phyloP scores from a whole-genome alignment of 2,113 vertebrate species.

The Cyanoramphus novaezelandiae region DNA sequence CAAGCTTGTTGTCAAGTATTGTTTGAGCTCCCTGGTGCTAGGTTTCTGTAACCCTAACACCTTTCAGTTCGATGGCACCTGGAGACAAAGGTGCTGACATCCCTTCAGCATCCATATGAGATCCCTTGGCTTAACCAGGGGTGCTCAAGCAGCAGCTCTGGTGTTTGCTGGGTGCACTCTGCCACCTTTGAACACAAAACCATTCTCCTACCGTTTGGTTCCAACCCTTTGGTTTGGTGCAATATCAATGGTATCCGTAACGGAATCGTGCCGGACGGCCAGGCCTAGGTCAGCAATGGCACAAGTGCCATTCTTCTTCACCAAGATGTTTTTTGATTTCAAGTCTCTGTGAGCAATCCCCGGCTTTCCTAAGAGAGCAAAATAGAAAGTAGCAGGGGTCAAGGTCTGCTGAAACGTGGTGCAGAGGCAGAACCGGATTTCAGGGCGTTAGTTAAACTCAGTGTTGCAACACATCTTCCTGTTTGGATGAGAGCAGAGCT shows the following conservation, averaged over 20 bases:
- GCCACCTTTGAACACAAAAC: rapidly evolving
- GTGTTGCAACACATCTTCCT: conserved; percentile 1
- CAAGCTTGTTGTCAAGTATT: background rate
- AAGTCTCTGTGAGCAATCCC: conserved; percentile 97
- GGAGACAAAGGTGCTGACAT: rapidly evolving
- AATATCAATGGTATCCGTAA: conserved; percentile 96
- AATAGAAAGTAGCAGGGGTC: background rate
- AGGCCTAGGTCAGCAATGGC: conserved; percentile 97
- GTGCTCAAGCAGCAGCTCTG: background rate
- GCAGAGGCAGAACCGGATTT: background rate
- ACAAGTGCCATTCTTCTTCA: conserved; percentile 96
- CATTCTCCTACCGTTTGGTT: conserved; percentile 86
- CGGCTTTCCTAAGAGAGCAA: conserved; percentile 85
- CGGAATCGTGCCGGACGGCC: conserved; percentile 93
- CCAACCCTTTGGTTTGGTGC: conserved; percentile 97
- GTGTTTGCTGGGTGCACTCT: background rate
- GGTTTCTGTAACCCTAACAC: background rate
- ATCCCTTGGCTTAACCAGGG: background rate
- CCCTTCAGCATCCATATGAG: background rate
- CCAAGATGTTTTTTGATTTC: conserved; percentile 98
- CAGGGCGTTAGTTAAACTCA: background rate
- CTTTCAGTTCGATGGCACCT: background rate
- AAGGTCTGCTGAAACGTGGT: background rate
- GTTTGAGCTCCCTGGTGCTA: background rate
- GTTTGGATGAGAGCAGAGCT: background rate